Base-by-base conservation (phyloP, 2,888 invertebrate genomes). In the Yponomeuta plumbellus region DNA sequence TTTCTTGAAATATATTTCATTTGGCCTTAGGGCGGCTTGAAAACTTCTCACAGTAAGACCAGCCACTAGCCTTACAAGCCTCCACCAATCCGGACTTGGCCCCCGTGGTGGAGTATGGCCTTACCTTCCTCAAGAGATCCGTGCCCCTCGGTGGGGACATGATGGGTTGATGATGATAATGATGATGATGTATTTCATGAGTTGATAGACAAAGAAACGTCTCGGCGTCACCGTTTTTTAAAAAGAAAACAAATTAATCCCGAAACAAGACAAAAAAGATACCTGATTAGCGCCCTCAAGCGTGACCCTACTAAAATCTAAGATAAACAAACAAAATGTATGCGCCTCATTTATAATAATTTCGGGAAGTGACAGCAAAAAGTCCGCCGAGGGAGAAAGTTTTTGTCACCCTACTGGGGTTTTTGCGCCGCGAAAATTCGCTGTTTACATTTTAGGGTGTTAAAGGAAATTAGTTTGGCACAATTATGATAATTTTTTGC, bases 331-430 rank as follows among this genome's bases (percentile, higher is more conserved):
- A 75, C 76, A 76, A 80, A 34, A 87, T 86, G 80, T 87, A 86
- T 87, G 85, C 78, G 77, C 72, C 72, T 83, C 75, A 89, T 89
- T 90, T 85, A 87, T 90, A 86, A 88, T 89, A 85, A 88, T 88
- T 88, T 87, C 75, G 80, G 80, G 74, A 34, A 34, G 34, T 6
- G 10, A 20, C 68, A 67, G 76, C 86, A 86, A 89, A 89, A 90
- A 87, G 73, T 74, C 72, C 70, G 70, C 71, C 67, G 61, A 67
- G 67, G 70, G 65, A 70, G 58, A 64, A 57, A 40, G 40, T 67
- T 67, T 69, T 69, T 69, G 68, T 65, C 67, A 52, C 67, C 66
- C 67, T 56, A 40, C 61, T n/a, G 21, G 56, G 69, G 70, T 71
- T 71, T 71, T 71, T 22, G 58, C 17, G 64, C 20, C 1, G 64